phyloP scores from a whole-genome alignment of 2,888 invertebrate species.

The Nephrocerus scutellatus region DNA sequence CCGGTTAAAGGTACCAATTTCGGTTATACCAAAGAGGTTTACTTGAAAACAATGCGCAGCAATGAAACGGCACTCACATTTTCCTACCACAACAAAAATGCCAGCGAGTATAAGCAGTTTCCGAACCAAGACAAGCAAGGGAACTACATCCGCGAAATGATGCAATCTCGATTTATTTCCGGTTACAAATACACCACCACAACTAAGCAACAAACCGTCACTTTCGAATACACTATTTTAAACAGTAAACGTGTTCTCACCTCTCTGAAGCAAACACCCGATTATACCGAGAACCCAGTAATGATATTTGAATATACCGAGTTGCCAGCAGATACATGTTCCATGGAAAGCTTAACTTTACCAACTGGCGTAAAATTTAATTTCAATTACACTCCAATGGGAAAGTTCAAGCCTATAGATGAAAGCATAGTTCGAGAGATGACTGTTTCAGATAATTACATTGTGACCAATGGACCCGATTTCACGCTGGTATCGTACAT shows the following conservation, averaged over 20 bases:
- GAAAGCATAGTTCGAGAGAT: too few species aligned
- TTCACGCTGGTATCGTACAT: slow-evolving; percentile 8
- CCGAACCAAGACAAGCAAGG: slow-evolving; percentile 2
- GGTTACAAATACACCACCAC: slow-evolving; percentile 7
- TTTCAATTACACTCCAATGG: slow-evolving; percentile 3
- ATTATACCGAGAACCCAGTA: background rate
- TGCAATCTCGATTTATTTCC: slow-evolving; percentile 4
- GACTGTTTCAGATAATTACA: slow-evolving; percentile 6
- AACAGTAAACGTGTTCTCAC: slow-evolving; percentile 3
- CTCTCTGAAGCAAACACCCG: slow-evolving; percentile 2
- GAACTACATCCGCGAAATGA: slow-evolving; percentile 8
- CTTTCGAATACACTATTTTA: background rate
- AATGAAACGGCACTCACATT: slow-evolving; percentile 7
- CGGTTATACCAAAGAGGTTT: slow-evolving; percentile 7
- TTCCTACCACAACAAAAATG: slow-evolving; percentile 2
- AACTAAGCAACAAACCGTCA: slow-evolving; percentile 1
- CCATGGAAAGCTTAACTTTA: background rate
- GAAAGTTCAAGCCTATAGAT: too few species aligned
- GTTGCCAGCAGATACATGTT: slow-evolving; percentile 1
- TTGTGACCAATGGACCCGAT: slow-evolving; percentile 1
- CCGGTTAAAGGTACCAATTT: background rate
- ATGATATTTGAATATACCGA: slow-evolving; percentile 4
- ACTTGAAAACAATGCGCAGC: background rate
- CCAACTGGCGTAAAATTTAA: slow-evolving; percentile 6
- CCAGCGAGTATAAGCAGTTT: slow-evolving; percentile 5